Evolutionary conservation across 2,888 invertebrate species (phyloP), one percentile per base, ranked within the genome.

Genomic region (Ramazzottius varieornatus): DNA sequence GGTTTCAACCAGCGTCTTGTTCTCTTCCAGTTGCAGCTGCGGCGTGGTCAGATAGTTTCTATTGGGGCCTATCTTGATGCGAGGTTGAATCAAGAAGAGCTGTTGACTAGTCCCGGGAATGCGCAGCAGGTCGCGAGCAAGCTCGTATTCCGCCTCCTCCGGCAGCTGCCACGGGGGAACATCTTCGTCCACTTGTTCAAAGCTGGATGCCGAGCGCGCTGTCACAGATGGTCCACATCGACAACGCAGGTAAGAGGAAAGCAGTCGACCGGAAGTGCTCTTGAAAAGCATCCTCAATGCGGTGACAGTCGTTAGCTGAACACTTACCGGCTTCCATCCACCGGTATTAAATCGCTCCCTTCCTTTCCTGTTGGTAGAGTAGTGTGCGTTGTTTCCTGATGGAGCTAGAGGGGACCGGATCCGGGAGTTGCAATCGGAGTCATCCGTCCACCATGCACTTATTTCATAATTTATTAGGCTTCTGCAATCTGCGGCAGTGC

Each of bases 21-120:
- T 83, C 77, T 88, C 88, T 24, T 80, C 80, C 33, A 88, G 70
- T 73, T 86, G 84, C 66, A 84, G 77, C 46, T 83, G 77, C 0
- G 83, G 82, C n/a, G 80, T 81, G 1, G 82, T 81, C 29, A 54
- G 29, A 8, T n/a, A 4, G 24, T 54, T 54, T 29, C 54, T 8
- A n/a, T 24, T 8, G 4, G 20, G 20, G 20, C 29, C 29, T 16
- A 16, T 8, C 24, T 29, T 16, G 20, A 54, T 16, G n/a, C 54
- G 20, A n/a, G 54, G 54, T 29, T 54, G 54, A 4, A 54, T 24
- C 13, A 54, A 29, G 24, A 54, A 54, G n/a, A 54, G 54, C n/a
- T 24, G 54, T 24, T 54, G 54, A 8, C 24, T 16, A 4, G 54
- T 54, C 29, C 54, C 54, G 54, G 54, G 54, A 54, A 54, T 54